Percentiles rank a stretch among this genome's conserved stretches.
Evolutionary conservation across 2,113 vertebrate genomes (phyloP).

Genomic region (Myotis davidii): DNA sequence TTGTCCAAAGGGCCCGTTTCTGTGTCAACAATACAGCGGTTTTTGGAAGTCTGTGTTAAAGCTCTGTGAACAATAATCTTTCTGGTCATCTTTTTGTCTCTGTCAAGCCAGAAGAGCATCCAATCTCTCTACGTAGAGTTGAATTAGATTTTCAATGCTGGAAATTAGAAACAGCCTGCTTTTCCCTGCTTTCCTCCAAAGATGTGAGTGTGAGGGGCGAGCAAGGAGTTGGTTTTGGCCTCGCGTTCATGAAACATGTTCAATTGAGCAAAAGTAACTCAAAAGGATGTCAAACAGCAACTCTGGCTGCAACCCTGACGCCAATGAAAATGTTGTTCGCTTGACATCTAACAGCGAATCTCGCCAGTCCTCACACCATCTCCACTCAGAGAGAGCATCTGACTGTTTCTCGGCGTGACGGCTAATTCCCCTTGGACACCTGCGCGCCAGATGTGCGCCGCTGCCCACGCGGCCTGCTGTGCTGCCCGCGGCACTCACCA

Average conservation of each 20-base stretch:
- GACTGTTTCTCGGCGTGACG: neutral
- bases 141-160: neutral
- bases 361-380: constrained; percentile 23
- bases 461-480: too few relatives aligned
- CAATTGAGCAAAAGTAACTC: neutral
- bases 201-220: neutral
- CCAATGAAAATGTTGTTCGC: neutral
- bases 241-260: constrained; percentile 10
- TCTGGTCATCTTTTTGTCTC: neutral
- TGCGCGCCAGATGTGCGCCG: too few relatives aligned
- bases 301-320: neutral
- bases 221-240: neutral
- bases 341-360: constrained; percentile 48
- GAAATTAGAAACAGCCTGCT: neutral
- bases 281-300: constrained; percentile 10
- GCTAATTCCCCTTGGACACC: too few relatives aligned
- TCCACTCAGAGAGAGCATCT: constrained; percentile 52
- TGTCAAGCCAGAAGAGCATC: neutral
- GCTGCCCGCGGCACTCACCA: too few relatives aligned
- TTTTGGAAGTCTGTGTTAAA: neutral
- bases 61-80: neutral
- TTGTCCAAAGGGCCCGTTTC: neutral
- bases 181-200: neutral
- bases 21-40: neutral
- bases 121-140: neutral